Evolutionary conservation across 2,797 vertebrate species (phyloP).

Genomic region (Smutsia temminckii): DNA sequence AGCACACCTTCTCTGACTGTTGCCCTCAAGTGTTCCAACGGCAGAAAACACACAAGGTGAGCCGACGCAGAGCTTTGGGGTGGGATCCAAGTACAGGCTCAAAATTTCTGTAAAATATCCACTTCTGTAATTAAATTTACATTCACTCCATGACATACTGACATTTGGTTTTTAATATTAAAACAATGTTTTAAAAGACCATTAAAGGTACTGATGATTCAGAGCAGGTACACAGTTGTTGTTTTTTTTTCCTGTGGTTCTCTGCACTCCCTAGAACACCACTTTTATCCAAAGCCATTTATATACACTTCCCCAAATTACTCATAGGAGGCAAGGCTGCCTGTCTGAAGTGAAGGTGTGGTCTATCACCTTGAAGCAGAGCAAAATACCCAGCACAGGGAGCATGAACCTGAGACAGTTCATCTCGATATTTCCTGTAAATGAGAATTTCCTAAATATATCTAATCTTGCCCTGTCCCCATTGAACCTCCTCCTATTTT

Average conservation of each 20-base stretch:
- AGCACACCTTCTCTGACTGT: not conserved
- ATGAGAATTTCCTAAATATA: not conserved
- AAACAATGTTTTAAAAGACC: not conserved
- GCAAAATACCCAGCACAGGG: not conserved
- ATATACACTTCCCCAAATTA: not conserved
- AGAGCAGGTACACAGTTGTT: not conserved
- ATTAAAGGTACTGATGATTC: not conserved
- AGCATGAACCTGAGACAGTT: not conserved
- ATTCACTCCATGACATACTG: not conserved
- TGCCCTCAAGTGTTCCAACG: not conserved
- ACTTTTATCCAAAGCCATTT: not conserved
- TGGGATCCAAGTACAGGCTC: not conserved
- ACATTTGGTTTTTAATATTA: not conserved
- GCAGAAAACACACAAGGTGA: not conserved
- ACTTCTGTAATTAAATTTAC: slow-evolving; percentile 12
- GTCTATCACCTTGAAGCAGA: not conserved
- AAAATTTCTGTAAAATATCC: slow-evolving; percentile 23
- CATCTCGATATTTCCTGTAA: not conserved
- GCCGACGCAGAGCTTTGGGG: not conserved
- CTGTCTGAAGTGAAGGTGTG: not conserved
- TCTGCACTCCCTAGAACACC: not conserved
- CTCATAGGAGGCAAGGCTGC: not conserved
- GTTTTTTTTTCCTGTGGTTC: not conserved
- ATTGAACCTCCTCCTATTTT: not conserved
- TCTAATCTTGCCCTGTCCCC: not conserved